Evolutionary conservation across 2,888 invertebrate species (phyloP).

Genomic region (Polyploca ridens): DNA sequence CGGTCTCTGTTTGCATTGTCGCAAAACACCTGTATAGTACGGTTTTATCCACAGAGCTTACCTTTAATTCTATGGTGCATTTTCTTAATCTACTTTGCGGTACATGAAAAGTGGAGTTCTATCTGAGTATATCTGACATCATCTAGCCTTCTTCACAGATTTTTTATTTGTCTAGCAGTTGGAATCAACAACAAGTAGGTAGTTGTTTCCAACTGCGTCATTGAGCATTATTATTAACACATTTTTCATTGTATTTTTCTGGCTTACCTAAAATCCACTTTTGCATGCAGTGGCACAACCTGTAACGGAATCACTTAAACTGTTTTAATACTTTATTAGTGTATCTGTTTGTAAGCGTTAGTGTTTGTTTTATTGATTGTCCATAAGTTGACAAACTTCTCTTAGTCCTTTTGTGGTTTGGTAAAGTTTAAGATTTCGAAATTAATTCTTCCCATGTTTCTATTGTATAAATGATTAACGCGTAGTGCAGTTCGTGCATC

Average conservation of each 20-base stretch:
- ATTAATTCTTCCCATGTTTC: constrained; percentile 28
- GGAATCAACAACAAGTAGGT: too few species aligned
- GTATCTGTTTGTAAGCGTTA: too few species aligned
- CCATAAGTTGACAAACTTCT: not conserved
- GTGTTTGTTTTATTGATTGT: too few species aligned
- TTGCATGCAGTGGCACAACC: too few species aligned
- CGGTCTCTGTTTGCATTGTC: not conserved
- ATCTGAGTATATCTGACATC: not conserved
- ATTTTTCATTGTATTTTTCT: too few species aligned
- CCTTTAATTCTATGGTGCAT: not conserved
- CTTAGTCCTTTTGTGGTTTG: not conserved
- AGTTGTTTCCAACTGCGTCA: too few species aligned
- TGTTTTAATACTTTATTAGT: too few species aligned
- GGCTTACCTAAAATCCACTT: too few species aligned
- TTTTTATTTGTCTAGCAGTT: too few species aligned
- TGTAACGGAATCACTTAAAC: too few species aligned
- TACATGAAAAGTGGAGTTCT: not conserved
- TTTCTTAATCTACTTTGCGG: not conserved
- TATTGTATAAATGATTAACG: constrained; percentile 64
- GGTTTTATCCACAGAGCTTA: not conserved
- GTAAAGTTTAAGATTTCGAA: constrained; percentile 8
- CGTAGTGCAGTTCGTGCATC: constrained; percentile 67
- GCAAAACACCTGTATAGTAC: not conserved
- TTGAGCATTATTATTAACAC: too few species aligned
- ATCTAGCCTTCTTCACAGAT: too few species aligned